Conservation (phyloP, 2,113 vertebrate species). For the Ascaphus truei region DNA sequence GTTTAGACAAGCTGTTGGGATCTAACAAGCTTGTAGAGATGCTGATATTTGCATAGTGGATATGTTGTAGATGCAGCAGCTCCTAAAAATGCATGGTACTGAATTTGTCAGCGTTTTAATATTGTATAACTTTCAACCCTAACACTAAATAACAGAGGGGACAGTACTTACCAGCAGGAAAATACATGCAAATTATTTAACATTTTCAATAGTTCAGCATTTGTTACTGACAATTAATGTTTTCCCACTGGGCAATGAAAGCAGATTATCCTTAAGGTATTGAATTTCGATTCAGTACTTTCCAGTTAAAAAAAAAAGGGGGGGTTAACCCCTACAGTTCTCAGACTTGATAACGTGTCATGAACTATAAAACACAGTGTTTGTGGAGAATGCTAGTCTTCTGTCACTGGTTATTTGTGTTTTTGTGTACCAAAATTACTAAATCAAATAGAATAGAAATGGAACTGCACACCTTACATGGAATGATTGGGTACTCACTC, state of each 20-base stretch:
- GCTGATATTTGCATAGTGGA: too few relatives aligned
- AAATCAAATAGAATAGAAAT: too few relatives aligned
- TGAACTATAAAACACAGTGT: too few relatives aligned
- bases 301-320: conserved; percentile 40
- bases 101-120: conserved; percentile 7
- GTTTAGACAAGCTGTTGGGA: too few relatives aligned
- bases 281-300: conserved; percentile 45
- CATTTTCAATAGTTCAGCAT: conserved; percentile 38
- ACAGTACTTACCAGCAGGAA: conserved; percentile 22
- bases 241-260: conserved; percentile 39
- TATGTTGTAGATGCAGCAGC: neutral
- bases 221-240: conserved; percentile 35
- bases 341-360: too few relatives aligned
- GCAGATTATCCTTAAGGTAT: conserved; percentile 44
- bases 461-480: too few relatives aligned
- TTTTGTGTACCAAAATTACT: too few relatives aligned
- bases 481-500: too few relatives aligned
- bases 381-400: too few relatives aligned
- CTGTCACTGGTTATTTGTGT: too few relatives aligned
- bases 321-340: conserved; percentile 15
- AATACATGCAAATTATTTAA: conserved; percentile 15
- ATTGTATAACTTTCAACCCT: conserved; percentile 19
- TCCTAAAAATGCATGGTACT: neutral
- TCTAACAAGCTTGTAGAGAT: too few relatives aligned
- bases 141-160: neutral